Evolutionary conservation across 2,888 invertebrate genomes (phyloP), one percentile per base, ranked within the genome.

Genomic region (Apoda limacodes): DNA sequence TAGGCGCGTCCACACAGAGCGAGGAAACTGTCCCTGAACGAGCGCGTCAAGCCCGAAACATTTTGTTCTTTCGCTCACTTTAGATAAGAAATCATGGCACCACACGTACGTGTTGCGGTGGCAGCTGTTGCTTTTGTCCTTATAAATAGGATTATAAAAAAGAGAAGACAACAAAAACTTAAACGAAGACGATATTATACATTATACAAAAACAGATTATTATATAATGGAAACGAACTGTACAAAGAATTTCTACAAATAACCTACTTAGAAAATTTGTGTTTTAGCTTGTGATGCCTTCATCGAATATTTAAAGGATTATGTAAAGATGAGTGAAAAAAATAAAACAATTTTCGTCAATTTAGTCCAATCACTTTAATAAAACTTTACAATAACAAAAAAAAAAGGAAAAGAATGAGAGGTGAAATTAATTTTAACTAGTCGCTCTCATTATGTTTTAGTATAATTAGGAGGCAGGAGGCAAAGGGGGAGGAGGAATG

Each of bases 301-400:
- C n/a, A n/a, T n/a, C n/a, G n/a, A n/a, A n/a, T n/a, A n/a, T 5
- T 35, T 43, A 25, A 40, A 43, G 12, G 43, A 44, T 36, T 36
- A 43, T 37, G 39, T 42, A 11, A 43, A 42, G 24, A 42, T 46
- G 37, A 46, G 42, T 40, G 29, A 39, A 43, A 42, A n/a, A n/a
- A n/a, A n/a, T n/a, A n/a, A n/a, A n/a, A n/a, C n/a, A n/a, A n/a
- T n/a, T n/a, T n/a, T n/a, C n/a, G n/a, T 22, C 25, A 24, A 24
- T 24, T 19, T 24, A 34, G 36, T 34, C 31, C 30, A 37, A 27
- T 35, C 38, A 41, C 34, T 37, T 30, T 38, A 38, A 37, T 34
- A 42, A 25, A 33, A 33, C 28, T 42, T 24, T 43, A 37, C 39
- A 40, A 27, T 13, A 38, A 40, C 30, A 12, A 11, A 24, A 30